Base-by-base conservation (phyloP, 2,113 vertebrate genomes). In the Ameiurus melas region DNA sequence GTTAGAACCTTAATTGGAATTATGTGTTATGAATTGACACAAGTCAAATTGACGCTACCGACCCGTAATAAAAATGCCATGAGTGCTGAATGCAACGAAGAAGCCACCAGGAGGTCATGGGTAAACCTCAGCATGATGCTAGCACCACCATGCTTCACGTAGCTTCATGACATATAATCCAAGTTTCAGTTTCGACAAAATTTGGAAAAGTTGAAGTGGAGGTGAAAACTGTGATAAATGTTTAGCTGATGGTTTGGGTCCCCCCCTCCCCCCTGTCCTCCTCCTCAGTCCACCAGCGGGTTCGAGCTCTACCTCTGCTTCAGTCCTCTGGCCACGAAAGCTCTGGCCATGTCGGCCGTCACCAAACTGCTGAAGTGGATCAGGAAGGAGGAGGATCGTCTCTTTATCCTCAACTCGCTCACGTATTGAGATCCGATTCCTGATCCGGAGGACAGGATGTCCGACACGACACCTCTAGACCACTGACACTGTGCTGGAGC, bases 351-450 rank as follows among this genome's bases (percentile, higher is more conserved):
- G 84, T 95, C 92, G 25, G 96, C 97, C 66, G 96, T 98, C 91
- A 97, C 93, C 94, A 99, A 98, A 92, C 96, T 99, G 89, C 97
- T 99, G 93, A 98, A 97, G 94, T 99, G 98, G 98, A 99, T 99
- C 94, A 96, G 98, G 90, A 99, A 97, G 92, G 98, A 99, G 92
- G 98, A 99, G 91, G 98, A 99, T 71, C 95, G 97, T 27, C 98
- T 99, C 88, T 99, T 99, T 94, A 99, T 99, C 93, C 96, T 99
- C 90, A 97, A 95, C 0, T 97, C 97, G 19, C 96, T 97, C 90
- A 99, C 98, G 0, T 99, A 99, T 92, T 99, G 96, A 99, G 2
- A 62, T 62, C 25, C 22, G 12, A 55, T 30, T 8, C 51, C 51
- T 10, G 19, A 36, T 39, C 27, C 19, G 0, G n/a, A 62, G 33